These are phyloP conservation scores for Tetramorium bicarinatum DNA, from an alignment of 2,888 invertebrate genomes.

Conservation along the genomic window DNA sequence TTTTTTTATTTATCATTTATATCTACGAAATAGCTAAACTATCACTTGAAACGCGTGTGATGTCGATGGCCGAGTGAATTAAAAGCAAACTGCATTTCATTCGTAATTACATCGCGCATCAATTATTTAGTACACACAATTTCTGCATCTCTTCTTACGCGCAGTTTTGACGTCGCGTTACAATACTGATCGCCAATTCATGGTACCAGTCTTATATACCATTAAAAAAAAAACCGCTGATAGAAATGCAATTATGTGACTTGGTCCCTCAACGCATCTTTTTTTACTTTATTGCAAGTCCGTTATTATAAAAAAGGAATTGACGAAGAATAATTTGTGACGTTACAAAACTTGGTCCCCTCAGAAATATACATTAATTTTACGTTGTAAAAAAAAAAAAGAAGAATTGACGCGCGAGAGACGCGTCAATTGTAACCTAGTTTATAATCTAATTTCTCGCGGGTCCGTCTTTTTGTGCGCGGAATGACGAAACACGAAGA, in stretches of 20 bases:
- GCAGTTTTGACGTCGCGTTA: background rate
- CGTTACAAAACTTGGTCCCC: background rate
- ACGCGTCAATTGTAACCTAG: background rate
- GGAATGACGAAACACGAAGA: slow-evolving; percentile 57
- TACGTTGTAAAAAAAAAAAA: background rate
- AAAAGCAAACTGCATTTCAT: slow-evolving; percentile 16
- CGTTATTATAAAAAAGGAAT: slow-evolving; percentile 22
- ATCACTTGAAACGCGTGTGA: slow-evolving; percentile 18
- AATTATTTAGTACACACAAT: slow-evolving; percentile 18
- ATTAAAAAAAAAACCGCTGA: background rate
- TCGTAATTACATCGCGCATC: background rate
- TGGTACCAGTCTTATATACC: slow-evolving; percentile 14
- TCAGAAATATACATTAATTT: slow-evolving; percentile 17
- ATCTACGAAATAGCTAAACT: slow-evolving; percentile 16
- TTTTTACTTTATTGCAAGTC: background rate
- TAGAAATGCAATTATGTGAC: background rate
- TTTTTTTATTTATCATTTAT: background rate
- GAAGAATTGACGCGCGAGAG: background rate
- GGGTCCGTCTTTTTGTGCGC: slow-evolving; percentile 47
- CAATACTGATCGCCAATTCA: background rate
- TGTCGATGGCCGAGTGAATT: slow-evolving; percentile 26
- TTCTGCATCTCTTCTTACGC: background rate
- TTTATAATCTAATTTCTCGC: slow-evolving; percentile 6
- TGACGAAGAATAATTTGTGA: background rate
- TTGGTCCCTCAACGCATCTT: slow-evolving; percentile 44